Evolutionary conservation across 2,797 vertebrate genomes (phyloP).

Genomic region (Trematomus bernacchii): DNA sequence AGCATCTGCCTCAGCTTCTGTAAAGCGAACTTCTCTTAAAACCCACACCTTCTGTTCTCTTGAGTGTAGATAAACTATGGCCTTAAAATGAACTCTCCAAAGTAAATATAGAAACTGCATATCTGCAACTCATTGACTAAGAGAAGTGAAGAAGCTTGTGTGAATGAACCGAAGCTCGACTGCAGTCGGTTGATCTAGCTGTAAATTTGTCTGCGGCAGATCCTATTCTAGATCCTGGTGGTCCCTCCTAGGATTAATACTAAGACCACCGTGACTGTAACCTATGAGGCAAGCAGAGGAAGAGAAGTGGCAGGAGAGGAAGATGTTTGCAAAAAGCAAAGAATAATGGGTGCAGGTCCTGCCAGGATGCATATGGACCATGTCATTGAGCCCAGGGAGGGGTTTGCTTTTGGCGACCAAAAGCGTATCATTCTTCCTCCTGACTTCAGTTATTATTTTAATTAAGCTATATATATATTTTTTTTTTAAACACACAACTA

Average conservation of each 20-base stretch:
- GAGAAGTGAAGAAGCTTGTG: not conserved
- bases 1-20: not conserved
- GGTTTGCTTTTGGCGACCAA: constrained; percentile 2
- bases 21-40: not conserved
- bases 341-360: constrained; percentile 14
- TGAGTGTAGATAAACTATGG: no score
- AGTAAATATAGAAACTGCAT: not conserved
- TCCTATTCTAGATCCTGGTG: constrained; percentile 9
- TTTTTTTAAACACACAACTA: not conserved
- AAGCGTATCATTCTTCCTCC: not conserved
- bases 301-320: constrained; percentile 10
- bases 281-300: constrained; percentile 38
- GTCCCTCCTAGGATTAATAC: constrained; percentile 35
- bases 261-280: constrained; percentile 52
- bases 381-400: constrained; percentile 33
- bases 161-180: not conserved
- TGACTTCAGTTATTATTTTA: constrained; percentile 2
- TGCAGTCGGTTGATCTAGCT: constrained; percentile 14
- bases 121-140: not conserved
- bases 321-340: constrained; percentile 23
- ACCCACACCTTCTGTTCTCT: no score
- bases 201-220: constrained; percentile 22
- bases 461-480: not conserved
- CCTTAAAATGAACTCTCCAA: not conserved
- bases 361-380: constrained; percentile 40